Base-by-base conservation (phyloP, 2,113 vertebrate species). In the Hippocampus mohnikei region DNA sequence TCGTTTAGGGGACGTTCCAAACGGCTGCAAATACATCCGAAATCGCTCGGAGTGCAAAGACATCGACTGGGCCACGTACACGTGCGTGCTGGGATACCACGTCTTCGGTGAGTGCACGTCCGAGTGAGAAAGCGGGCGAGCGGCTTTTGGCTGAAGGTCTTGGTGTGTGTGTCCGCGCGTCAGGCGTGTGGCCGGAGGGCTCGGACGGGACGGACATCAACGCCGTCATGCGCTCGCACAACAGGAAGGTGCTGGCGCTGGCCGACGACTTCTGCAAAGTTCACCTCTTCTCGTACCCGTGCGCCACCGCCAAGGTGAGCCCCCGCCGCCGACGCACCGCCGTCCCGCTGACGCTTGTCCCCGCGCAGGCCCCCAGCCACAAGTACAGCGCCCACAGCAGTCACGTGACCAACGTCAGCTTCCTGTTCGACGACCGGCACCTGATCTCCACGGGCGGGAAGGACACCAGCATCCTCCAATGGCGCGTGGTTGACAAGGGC, bases 251-350 rank as follows among this genome's bases (percentile, higher is more conserved):
- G 76, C 94, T 99, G 27, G 97, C 97, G 29, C 89, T 99, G 66
- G 97, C 97, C 21, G 97, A 99, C 66, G 97, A 99, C 86, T 99
- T 99, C 85, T 99, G 97, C 88, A 98, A 98, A 90, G 97, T 99
- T 72, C 96, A 98, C 78, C 92, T 98, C 77, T 99, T 99, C 85
- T 92, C 95, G 74, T 98, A 98, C 82, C 96, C 97, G 29, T 98
- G 96, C 87, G 98, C 95, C 78, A 95, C 93, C 67, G 83, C 94
- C 82, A 99, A 99, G 95, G 97, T 98, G 78, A 76, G 58, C 44
- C 3, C 2, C 8, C 8, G 1, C 2, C 8, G 1, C 12, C 25
- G 9, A 6, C 18, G 5, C 23, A 2, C 2, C 9, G 4, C 58
- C 58, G 25, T 20, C 2, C 10, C 23, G 5, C 4, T 8, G 0